These are phyloP conservation scores for Pachyramphus minor DNA, from an alignment of 2,113 vertebrate species.

Conservation along the genomic window DNA sequence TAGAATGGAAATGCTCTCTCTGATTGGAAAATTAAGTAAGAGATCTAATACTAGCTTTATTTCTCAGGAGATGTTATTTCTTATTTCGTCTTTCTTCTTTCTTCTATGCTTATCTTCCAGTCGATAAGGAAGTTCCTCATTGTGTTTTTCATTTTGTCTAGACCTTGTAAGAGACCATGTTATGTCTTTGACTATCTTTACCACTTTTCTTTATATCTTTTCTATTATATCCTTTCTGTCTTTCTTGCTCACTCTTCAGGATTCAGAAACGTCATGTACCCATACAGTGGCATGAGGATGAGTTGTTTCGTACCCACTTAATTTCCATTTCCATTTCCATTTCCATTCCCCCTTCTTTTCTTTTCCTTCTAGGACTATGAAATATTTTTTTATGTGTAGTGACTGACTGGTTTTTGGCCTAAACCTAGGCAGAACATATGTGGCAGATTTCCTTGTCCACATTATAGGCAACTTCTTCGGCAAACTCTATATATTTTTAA, in stretches of 20 bases:
- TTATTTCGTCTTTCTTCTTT: too few species aligned
- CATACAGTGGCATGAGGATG: neutral
- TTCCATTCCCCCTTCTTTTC: neutral
- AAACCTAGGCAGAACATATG: neutral
- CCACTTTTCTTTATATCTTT: neutral
- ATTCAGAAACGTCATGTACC: neutral
- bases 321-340: neutral
- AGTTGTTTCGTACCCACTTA: neutral
- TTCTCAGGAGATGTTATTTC: neutral
- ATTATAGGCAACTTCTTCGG: neutral
- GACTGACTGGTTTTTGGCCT: neutral
- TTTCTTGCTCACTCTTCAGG: neutral
- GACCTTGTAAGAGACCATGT: neutral
- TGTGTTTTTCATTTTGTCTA: neutral
- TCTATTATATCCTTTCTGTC: neutral
- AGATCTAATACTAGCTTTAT: neutral
- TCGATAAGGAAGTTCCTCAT: neutral
- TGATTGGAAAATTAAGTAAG: neutral
- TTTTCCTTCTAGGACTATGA: neutral
- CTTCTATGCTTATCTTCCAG: neutral
- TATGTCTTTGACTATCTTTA: neutral
- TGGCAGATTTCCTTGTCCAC: neutral
- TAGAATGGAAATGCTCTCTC: fast-evolving
- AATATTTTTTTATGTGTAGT: neutral
- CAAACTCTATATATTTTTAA: neutral